phyloP scores from a whole-genome alignment of 2,797 vertebrate genomes.

The Netta rufina region DNA sequence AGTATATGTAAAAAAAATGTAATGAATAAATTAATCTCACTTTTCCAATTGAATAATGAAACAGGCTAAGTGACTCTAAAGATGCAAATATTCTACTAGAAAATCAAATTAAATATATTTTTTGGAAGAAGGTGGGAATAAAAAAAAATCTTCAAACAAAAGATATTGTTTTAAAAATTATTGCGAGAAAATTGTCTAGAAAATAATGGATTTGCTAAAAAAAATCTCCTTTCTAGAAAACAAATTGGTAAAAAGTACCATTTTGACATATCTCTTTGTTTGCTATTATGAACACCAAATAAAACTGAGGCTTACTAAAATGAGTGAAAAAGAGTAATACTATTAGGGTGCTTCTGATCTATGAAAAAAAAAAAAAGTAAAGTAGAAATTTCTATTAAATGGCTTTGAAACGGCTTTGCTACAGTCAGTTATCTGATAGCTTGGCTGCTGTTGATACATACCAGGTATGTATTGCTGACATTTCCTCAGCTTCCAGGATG shows the following conservation, averaged over 20 bases:
- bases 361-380: neutral
- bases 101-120: neutral
- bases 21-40: neutral
- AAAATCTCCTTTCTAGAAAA: neutral
- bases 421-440: neutral
- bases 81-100: neutral
- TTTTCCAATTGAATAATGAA: neutral
- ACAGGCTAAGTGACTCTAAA: neutral
- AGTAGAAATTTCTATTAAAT: neutral
- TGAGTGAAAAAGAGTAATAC: rapidly evolving
- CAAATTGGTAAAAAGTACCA: neutral
- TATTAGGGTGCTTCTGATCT: neutral
- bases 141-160: neutral
- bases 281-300: neutral
- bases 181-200: neutral
- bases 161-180: neutral
- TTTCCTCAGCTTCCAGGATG: neutral
- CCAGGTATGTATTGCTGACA: neutral
- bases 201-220: neutral
- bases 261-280: neutral
- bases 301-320: neutral
- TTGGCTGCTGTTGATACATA: constrained; percentile 20
- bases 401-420: neutral
- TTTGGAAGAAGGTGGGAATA: neutral
- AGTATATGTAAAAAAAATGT: neutral